phyloP scores from a whole-genome alignment of 2,113 vertebrate species.

The Serinus canaria region DNA sequence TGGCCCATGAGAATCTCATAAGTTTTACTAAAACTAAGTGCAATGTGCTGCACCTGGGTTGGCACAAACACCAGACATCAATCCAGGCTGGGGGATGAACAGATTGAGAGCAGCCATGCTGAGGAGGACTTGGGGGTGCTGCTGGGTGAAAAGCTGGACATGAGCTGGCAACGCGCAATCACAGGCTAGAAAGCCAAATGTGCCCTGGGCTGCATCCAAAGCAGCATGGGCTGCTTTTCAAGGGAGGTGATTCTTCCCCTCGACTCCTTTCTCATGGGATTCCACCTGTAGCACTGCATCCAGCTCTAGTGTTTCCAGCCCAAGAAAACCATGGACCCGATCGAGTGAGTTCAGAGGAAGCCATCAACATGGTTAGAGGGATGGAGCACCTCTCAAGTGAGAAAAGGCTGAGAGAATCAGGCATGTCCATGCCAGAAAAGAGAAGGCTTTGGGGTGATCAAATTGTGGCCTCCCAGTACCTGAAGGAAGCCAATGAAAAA shows the following conservation, averaged over 20 bases:
- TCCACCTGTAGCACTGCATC: not conserved
- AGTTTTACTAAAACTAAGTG: not conserved
- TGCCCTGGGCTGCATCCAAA: not conserved
- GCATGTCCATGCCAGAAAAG: not conserved
- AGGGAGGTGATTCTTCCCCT: not conserved
- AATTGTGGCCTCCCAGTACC: not conserved
- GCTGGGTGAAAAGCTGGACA: too few species aligned
- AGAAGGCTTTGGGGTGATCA: not conserved
- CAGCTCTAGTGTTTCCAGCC: not conserved
- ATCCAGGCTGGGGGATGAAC: not conserved
- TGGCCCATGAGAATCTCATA: not conserved
- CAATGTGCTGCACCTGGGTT: not conserved
- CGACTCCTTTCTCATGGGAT: not conserved
- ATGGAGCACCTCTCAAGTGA: not conserved
- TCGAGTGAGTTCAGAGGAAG: not conserved
- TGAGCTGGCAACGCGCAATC: not conserved
- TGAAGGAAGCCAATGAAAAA: not conserved
- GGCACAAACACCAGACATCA: not conserved
- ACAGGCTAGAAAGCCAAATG: fast-evolving
- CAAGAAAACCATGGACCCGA: not conserved
- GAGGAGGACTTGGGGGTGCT: not conserved
- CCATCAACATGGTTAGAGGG: not conserved
- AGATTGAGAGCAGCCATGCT: not conserved
- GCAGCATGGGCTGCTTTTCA: not conserved
- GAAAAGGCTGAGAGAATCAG: not conserved